A percentile compares a stretch with the other conserved stretches of the same genome.
phyloP scores from a whole-genome alignment of 2,797 vertebrate species.

The Clarias laeviceps region DNA sequence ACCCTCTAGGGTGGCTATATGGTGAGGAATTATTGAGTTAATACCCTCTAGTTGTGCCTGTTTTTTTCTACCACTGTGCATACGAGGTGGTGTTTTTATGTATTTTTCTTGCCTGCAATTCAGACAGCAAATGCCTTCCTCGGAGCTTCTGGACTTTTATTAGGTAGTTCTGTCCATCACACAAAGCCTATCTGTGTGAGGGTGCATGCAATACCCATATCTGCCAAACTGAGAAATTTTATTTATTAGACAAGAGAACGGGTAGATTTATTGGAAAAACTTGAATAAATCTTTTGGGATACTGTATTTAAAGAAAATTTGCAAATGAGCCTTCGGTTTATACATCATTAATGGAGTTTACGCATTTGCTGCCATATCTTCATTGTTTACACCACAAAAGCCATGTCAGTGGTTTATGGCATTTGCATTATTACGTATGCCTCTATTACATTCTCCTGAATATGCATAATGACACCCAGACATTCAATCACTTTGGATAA shows the following conservation, averaged over 20 bases:
- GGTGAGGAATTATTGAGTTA: background rate
- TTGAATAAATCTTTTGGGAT: background rate
- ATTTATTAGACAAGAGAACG: background rate
- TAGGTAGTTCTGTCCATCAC: background rate
- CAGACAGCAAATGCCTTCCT: background rate
- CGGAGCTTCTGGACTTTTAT: background rate
- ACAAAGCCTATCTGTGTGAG: background rate
- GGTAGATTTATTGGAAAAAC: background rate
- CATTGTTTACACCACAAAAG: background rate
- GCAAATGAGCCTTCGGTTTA: background rate
- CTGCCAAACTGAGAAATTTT: background rate
- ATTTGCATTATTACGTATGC: background rate
- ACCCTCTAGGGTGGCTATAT: background rate
- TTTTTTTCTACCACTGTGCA: background rate
- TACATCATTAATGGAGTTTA: background rate
- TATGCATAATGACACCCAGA: conserved; percentile 17
- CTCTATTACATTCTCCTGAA: conserved; percentile 7
- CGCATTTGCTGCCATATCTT: background rate
- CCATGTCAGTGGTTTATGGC: background rate
- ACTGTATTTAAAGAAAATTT: background rate
- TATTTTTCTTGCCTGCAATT: background rate
- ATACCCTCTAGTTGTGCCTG: too few species aligned
- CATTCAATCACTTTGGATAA: conserved; percentile 13
- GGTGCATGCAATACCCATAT: background rate
- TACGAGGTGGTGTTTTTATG: background rate